Conservation (phyloP, 2,888 invertebrate species). For the Euphydryas editha region DNA sequence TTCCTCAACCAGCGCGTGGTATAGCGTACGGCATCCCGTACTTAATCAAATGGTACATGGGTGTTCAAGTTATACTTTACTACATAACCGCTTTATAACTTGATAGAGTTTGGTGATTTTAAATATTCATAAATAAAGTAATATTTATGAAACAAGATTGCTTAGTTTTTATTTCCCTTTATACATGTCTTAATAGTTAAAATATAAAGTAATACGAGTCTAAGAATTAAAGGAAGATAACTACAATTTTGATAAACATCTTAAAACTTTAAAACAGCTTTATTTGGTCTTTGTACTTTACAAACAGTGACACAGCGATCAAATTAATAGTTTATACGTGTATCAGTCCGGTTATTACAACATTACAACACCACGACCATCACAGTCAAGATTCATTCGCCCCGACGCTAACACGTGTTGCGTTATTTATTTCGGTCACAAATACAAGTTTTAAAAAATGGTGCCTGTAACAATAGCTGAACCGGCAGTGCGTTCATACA, state of each 20-base stretch:
- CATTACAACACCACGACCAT: background rate
- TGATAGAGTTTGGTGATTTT: background rate
- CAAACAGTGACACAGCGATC: background rate
- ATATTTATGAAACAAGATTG: background rate
- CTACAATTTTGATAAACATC: background rate
- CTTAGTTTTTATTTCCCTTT: background rate
- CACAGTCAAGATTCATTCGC: slow-evolving; percentile 16
- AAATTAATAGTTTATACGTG: background rate
- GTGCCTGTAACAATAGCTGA: slow-evolving; percentile 51
- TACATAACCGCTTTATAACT: slow-evolving; percentile 43
- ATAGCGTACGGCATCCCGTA: slow-evolving; percentile 61
- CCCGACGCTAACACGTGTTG: slow-evolving; percentile 18
- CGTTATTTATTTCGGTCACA: background rate
- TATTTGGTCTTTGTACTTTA: background rate
- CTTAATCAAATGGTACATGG: slow-evolving; percentile 67
- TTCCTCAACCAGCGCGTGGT: slow-evolving; percentile 83
- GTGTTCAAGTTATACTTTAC: slow-evolving; percentile 57
- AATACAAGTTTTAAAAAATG: slow-evolving; percentile 39
- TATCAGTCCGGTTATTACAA: too few relatives aligned
- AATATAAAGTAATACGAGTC: background rate
- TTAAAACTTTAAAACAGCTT: background rate
- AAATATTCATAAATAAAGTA: background rate
- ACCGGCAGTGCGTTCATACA: slow-evolving; percentile 56
- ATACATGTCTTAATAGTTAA: background rate
- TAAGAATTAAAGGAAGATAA: too few relatives aligned